phyloP scores from a whole-genome alignment of 2,113 vertebrate species.

The Chaenocephalus aceratus region DNA sequence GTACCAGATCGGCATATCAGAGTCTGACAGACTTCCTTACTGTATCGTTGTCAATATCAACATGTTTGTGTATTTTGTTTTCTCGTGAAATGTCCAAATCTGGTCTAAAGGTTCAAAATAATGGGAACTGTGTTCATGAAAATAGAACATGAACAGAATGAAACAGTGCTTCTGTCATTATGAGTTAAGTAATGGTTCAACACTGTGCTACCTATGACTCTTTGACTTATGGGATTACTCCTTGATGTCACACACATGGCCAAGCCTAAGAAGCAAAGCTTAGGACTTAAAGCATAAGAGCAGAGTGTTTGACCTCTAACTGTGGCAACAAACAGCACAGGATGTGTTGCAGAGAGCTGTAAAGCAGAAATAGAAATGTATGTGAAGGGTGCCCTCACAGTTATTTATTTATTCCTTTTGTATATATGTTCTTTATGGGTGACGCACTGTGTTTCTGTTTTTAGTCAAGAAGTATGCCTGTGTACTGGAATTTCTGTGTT shows the following conservation, averaged over 20 bases:
- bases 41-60: constrained; percentile 12
- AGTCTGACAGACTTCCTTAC: background rate
- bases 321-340: constrained; percentile 62
- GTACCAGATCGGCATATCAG: background rate
- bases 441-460: constrained; percentile 47
- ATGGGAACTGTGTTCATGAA: background rate
- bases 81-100: background rate
- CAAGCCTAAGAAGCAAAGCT: constrained; percentile 73
- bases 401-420: constrained; percentile 32
- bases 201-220: constrained; percentile 62
- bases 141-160: constrained; percentile 1
- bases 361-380: constrained; percentile 40
- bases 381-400: constrained; percentile 23
- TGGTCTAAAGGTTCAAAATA: background rate
- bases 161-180: constrained; percentile 17
- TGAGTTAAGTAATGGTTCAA: constrained; percentile 38
- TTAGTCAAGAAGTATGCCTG: constrained; percentile 27
- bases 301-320: constrained; percentile 67
- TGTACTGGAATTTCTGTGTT: constrained; percentile 30
- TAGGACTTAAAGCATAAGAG: constrained; percentile 70
- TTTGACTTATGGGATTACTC: constrained; percentile 79
- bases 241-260: constrained; percentile 64
- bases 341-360: constrained; percentile 50
- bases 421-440: constrained; percentile 43
- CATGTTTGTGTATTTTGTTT: constrained; percentile 16